phyloP scores from a whole-genome alignment of 1,140 invertebrate species.

The Temnothorax longispinosus region DNA sequence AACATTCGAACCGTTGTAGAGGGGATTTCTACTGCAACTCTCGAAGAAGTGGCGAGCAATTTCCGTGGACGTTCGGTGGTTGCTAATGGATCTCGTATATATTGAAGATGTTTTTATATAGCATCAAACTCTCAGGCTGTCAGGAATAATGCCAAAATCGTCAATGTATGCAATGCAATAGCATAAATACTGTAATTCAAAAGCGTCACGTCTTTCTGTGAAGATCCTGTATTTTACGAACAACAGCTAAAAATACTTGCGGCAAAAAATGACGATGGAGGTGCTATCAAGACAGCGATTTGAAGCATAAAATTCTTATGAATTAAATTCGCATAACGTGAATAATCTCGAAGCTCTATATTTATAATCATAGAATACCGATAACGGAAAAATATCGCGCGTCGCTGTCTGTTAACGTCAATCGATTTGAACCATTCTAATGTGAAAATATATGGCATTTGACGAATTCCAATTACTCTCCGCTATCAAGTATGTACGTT shows the following conservation, averaged over 20 bases:
- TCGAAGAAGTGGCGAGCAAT: no score
- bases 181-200: no score
- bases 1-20: no score
- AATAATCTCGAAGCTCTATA: neutral
- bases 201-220: no score
- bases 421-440: constrained; percentile 9
- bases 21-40: no score
- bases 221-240: neutral
- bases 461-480: constrained; percentile 30
- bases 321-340: neutral
- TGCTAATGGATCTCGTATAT: no score
- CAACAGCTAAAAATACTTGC: neutral
- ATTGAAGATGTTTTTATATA: no score
- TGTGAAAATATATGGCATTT: constrained; percentile 41
- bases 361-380: constrained; percentile 20
- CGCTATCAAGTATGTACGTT: neutral
- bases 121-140: no score
- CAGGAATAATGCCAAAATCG: no score
- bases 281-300: neutral
- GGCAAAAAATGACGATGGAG: neutral
- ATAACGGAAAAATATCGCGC: neutral
- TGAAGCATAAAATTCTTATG: neutral
- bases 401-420: constrained; percentile 15
- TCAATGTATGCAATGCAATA: no score
- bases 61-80: no score